These are phyloP conservation scores for Hippocampus abdominalis DNA, from an alignment of 2,113 vertebrate species.

Conservation along the genomic window DNA sequence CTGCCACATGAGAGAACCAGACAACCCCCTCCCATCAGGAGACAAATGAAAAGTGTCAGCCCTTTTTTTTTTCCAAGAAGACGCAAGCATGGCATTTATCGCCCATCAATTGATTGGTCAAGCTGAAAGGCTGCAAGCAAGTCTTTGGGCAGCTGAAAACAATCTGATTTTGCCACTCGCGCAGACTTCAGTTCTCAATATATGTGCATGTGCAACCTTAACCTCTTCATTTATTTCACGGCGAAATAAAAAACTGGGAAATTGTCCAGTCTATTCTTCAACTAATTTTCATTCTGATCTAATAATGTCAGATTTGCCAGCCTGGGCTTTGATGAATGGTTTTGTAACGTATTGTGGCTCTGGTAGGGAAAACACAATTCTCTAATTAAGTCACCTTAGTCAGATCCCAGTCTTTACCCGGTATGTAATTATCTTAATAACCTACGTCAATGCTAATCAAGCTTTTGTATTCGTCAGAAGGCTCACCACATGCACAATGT, in stretches of 20 bases:
- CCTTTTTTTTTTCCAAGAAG: conserved; percentile 36
- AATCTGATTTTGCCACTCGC: conserved; percentile 22
- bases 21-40: conserved; percentile 60
- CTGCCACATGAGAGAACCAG: conserved; percentile 72
- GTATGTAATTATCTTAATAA: conserved; percentile 40
- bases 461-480: conserved; percentile 56
- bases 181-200: conserved; percentile 9
- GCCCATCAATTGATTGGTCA: conserved; percentile 52
- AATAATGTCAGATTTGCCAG: conserved; percentile 20
- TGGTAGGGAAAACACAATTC: conserved; percentile 20
- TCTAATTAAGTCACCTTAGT: conserved; percentile 34
- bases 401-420: conserved; percentile 20
- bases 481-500: conserved; percentile 32
- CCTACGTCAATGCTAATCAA: conserved; percentile 66
- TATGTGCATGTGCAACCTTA: conserved; percentile 17
- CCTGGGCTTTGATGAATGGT: conserved; percentile 15
- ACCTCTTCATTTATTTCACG: conserved; percentile 24
- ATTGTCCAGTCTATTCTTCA: conserved; percentile 24
- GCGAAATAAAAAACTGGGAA: conserved; percentile 22
- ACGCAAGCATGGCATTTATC: conserved; percentile 61
- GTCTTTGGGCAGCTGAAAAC: conserved; percentile 8
- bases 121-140: conserved; percentile 21
- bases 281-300: conserved; percentile 19
- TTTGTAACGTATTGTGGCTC: conserved; percentile 1
- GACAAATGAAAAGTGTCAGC: conserved; percentile 58